Percentiles rank a stretch among this genome's conserved stretches.
These are phyloP conservation scores for Plebejus argus DNA, from an alignment of 2,888 invertebrate genomes.

Conservation along the genomic window DNA sequence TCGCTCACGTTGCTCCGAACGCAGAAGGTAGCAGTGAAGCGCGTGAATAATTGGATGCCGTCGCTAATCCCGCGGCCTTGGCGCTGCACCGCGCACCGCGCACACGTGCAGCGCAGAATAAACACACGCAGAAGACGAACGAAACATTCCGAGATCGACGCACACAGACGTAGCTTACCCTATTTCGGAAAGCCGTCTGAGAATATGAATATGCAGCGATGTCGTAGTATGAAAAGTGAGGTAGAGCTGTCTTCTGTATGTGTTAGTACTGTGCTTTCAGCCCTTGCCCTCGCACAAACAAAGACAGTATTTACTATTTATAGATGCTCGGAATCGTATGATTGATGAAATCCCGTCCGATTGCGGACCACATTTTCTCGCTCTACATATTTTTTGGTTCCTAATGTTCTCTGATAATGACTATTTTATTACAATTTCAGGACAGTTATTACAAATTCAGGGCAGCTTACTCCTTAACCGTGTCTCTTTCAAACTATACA, in stretches of 20 bases:
- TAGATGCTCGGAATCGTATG: not conserved
- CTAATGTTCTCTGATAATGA: not conserved
- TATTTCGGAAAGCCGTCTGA: not conserved
- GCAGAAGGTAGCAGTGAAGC: constrained; percentile 61
- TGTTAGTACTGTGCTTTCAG: not conserved
- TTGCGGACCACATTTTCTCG: not conserved
- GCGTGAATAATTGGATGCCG: constrained; percentile 71
- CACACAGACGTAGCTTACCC: not conserved
- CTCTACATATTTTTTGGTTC: not conserved
- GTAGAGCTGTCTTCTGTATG: not conserved
- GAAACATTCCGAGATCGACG: constrained; percentile 35
- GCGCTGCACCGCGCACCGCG: constrained; percentile 43
- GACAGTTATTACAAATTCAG: not conserved
- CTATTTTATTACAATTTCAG: not conserved
- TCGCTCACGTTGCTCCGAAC: constrained; percentile 33
- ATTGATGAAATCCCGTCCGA: constrained; percentile 9
- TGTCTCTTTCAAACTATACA: too few relatives aligned
- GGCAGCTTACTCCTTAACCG: not conserved
- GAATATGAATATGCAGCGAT: constrained; percentile 1
- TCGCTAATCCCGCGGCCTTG: constrained; percentile 70
- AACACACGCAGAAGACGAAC: constrained; percentile 37
- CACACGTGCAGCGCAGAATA: constrained; percentile 42
- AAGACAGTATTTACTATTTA: constrained; percentile 12
- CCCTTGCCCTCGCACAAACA: constrained; percentile 4
- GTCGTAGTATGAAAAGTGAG: not conserved